These are phyloP conservation scores for Ramphastos sulfuratus DNA, from an alignment of 2,113 vertebrate genomes.

Conservation along the genomic window DNA sequence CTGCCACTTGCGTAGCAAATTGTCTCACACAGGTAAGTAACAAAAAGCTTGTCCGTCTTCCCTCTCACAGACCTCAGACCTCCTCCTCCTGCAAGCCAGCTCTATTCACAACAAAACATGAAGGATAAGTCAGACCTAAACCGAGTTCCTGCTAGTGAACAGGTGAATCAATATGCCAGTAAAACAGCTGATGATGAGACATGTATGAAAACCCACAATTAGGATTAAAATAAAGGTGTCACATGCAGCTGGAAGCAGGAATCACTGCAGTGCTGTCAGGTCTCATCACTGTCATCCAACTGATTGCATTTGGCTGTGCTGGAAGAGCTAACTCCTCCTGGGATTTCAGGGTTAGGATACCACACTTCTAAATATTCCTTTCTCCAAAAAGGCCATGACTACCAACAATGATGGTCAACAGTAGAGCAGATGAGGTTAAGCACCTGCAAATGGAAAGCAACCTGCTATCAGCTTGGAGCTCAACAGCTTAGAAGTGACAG, in stretches of 20 bases:
- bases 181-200: neutral
- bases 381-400: conserved; percentile 3
- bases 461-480: neutral
- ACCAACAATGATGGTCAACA: neutral
- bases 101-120: neutral
- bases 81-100: neutral
- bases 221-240: neutral
- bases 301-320: neutral
- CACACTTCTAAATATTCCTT: conserved; percentile 1
- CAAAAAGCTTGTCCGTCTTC: neutral
- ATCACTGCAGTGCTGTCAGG: neutral
- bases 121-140: neutral
- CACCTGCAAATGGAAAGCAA: neutral
- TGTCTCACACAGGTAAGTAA: too few species aligned
- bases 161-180: neutral
- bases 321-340: neutral
- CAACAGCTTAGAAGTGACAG: neutral
- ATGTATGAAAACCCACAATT: neutral
- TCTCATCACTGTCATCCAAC: neutral
- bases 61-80: neutral
- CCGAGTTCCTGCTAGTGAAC: neutral
- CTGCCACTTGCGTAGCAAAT: too few species aligned
- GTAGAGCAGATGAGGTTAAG: neutral
- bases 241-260: neutral
- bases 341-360: conserved; percentile 21